Base-by-base conservation (phyloP, 1,140 invertebrate species). In the Harlomillsia oculata region DNA sequence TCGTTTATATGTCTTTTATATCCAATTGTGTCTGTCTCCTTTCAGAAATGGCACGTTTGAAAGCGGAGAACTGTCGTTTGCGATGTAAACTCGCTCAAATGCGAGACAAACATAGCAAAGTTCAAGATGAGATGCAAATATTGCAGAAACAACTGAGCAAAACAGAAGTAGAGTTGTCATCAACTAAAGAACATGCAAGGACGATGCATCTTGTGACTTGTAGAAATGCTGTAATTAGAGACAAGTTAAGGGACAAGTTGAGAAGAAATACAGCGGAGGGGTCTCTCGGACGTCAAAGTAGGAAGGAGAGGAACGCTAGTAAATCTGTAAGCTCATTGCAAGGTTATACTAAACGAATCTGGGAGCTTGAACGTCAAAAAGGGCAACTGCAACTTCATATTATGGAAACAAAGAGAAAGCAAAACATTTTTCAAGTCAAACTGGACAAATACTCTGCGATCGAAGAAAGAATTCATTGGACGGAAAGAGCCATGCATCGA, bases 381-480 rank as follows among this genome's bases (percentile, higher is more conserved):
- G n/a, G 23, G 30, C 50, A 59, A 13, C 2, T 60, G 9, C 54
- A 63, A 21, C 23, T 29, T 20, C 56, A 60, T 28, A 30, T 63
- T 13, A 23, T 43, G 5, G 62, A 63, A 18, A 26, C 53, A 9
- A 16, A 41, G 13, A 1, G 57, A 32, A 53, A 51, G 18, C 53
- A 56, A 44, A 63, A 63, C 37, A 36, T 32, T 16, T 53, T 50
- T n/a, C 20, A 41, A 30, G 14, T 57, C 8, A 45, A 56, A 36
- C 14, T 63, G 5, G 40, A 56, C 26, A 53, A 55, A 48, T 60
- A 53, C 13, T 20, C 40, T 2, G 50, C 28, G n/a, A 34, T 63
- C n/a, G 43, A 60, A 41, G 44, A 63, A 25, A 49, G 60, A 51
- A 41, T 63, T n/a, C 60, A 49, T 23, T 63, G 62, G 62, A 60